Evolutionary conservation across 1,140 invertebrate species (phyloP), one percentile per base, ranked within the genome.

Genomic region (Steinernema khuongi): DNA sequence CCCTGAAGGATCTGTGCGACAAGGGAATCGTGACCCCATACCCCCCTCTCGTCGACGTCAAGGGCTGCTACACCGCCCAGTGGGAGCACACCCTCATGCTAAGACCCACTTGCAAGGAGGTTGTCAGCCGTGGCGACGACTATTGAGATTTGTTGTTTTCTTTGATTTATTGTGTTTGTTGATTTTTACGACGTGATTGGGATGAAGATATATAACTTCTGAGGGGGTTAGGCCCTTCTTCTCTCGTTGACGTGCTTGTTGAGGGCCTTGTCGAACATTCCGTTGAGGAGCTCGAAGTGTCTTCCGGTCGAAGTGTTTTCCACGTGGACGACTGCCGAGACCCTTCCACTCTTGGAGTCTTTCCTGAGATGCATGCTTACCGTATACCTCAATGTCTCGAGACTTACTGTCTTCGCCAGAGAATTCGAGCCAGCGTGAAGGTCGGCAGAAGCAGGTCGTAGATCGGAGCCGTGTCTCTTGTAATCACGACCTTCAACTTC

Each of bases 11-110:
- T 89, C 88, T 99, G 11, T 97, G 94, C 87, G 96, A 99, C 83
- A 97, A 96, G 86, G 88, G 88, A 26, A 92, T 97, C 44, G 92
- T 99, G 0, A 94, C 97, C 82, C 91, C 96, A 17, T 99, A 99
- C 88, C 97, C 97, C 4, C 97, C 97, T 1, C 89, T 99, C 26
- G 98, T 95, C 85, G 97, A 99, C 86, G 90, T 93, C 31, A 97
- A 96, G 86, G 96, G 96, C 73, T 96, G 92, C 85, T 99, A 98
- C 87, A 99, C 96, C 0, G 97, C 97, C 67, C 97, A 99, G 87
- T 99, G 93, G 86, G 97, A 99, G 86, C 97, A 99, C 87, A 99
- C 97, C 0, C 93, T 99, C 81, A 90, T 99, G 66, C 88, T 99
- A 66, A 89, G 96, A 81, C 96, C 97, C 17, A 97, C 96, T 0